These are phyloP conservation scores for Acanthurus tractus DNA, from an alignment of 2,797 vertebrate genomes.

Conservation along the genomic window DNA sequence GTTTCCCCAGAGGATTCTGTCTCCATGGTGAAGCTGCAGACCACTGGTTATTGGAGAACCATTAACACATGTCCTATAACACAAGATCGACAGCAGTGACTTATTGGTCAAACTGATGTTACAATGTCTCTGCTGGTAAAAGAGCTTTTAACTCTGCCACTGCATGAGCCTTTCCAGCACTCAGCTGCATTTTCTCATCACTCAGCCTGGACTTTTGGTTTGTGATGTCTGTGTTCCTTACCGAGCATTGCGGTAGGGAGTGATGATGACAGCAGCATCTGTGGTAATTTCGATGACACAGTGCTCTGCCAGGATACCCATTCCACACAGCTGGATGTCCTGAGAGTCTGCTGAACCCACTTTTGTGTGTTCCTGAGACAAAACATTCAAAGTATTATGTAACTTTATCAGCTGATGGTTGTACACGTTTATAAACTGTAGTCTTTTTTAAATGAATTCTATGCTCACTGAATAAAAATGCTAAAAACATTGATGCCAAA, in stretches of 20 bases:
- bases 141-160: not conserved
- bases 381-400: constrained; percentile 5
- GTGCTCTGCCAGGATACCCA: constrained; percentile 97
- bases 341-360: constrained; percentile 96
- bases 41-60: constrained; percentile 90
- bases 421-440: not conserved
- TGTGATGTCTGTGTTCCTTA: constrained; percentile 62
- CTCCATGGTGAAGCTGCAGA: constrained; percentile 93
- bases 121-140: not conserved
- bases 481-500: not conserved
- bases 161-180: not conserved
- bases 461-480: too few species aligned
- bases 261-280: constrained; percentile 91
- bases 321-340: constrained; percentile 97
- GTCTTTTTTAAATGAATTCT: too few species aligned
- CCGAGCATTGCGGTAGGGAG: constrained; percentile 93
- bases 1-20: constrained; percentile 98
- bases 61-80: constrained; percentile 93
- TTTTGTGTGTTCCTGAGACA: constrained; percentile 75
- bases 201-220: too few species aligned
- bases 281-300: constrained; percentile 92
- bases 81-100: not conserved
- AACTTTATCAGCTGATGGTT: not conserved
- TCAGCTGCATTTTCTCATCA: too few species aligned
- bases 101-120: not conserved